Evolutionary conservation across 2,113 vertebrate species (phyloP), one percentile per base, ranked within the genome.

Genomic region (Hypocryptadius cinnamomeus): DNA sequence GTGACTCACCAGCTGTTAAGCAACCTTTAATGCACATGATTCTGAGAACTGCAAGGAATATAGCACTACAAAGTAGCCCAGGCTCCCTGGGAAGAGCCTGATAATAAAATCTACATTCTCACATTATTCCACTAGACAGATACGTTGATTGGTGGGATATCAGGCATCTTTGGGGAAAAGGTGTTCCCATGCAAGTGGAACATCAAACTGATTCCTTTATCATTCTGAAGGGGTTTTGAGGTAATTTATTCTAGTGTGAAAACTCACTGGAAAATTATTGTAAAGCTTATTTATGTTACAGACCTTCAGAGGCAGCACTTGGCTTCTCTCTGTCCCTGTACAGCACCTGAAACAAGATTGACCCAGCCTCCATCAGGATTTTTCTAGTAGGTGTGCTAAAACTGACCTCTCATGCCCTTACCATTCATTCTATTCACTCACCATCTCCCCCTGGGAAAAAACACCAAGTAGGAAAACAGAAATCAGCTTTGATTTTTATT

Each of bases 1-100:
- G 94, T 93, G 96, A 96, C 89, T 96, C 94, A 94, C 83, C 94
- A 94, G 83, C 91, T 96, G 91, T 96, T 95, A 93, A 92, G 89
- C 95, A 96, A 94, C 89, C 91, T 94, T 92, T 96, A 94, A 95
- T 76, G 79, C 94, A 92, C 80, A 69, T 68, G 83, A 92, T 87
- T 94, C 80, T 78, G 73, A 95, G 89, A 92, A 57, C 57, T 72
- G 92, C 91, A 95, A 93, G 92, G 92, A 87, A 92, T 89, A 95
- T 13, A 89, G 70, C 73, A 69, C 84, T 95, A 84, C 88, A 95
- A 96, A 95, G 90, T 60, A 94, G 72, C 89, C 85, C 44, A 39
- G 87, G 91, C 61, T 95, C 92, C 92, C 92, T 79, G 84, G 92
- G 77, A 96, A 95, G 90, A 84, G 60, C 44, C 73, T 79, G 94